These are phyloP conservation scores for Aphyosemion australe DNA, from an alignment of 2,113 vertebrate species.

Conservation along the genomic window DNA sequence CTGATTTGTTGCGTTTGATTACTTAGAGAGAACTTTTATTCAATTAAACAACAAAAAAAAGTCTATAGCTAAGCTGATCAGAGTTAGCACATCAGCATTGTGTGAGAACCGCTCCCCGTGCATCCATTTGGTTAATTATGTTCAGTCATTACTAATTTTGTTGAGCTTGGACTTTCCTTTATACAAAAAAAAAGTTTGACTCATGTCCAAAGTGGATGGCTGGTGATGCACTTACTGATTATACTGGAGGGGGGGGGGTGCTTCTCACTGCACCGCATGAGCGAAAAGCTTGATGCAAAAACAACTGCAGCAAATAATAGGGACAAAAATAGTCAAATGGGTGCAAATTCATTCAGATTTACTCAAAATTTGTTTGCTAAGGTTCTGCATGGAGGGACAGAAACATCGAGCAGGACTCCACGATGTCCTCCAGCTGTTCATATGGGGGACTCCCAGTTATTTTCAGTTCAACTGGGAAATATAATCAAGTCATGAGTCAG, in stretches of 20 bases:
- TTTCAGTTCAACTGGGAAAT: background rate
- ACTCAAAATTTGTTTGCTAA: too few relatives aligned
- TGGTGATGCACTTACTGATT: conserved; percentile 41
- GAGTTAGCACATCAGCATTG: conserved; percentile 22
- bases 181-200: conserved; percentile 27
- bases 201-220: conserved; percentile 31
- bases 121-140: conserved; percentile 45
- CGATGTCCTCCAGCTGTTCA: background rate
- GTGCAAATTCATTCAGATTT: background rate
- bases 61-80: conserved; percentile 2
- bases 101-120: conserved; percentile 28
- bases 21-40: conserved; percentile 15
- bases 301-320: background rate
- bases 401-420: background rate
- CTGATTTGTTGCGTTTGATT: background rate
- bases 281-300: background rate
- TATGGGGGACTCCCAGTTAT: background rate
- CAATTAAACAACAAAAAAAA: conserved; percentile 13
- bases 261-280: background rate
- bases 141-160: conserved; percentile 34
- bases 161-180: conserved; percentile 38
- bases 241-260: background rate
- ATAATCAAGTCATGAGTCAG: too few relatives aligned
- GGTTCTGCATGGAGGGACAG: too few relatives aligned
- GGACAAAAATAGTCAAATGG: too few relatives aligned